Evolutionary conservation across 2,113 vertebrate genomes (phyloP), one percentile per base, ranked within the genome.

Genomic region (Pomatorhinus ruficollis): DNA sequence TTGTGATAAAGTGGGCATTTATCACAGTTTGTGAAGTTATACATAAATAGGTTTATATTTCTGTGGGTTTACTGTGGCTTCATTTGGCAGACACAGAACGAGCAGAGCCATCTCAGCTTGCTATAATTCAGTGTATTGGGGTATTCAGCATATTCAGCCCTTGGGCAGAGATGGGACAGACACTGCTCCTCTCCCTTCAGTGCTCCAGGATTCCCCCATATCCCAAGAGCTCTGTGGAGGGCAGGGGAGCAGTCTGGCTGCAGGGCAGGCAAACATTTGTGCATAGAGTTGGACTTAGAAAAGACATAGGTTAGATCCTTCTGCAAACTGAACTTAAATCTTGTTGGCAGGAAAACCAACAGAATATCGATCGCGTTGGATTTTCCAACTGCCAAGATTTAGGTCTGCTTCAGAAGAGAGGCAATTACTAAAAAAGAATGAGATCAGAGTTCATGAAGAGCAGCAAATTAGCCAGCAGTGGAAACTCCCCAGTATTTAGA

Each of bases 311-410:
- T 63, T 28, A 63, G 61, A 63, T 59, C 52, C 60, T 31, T 40
- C 57, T 60, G 79, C 57, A 93, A 92, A 76, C 15, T 5, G 21
- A 33, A 45, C 25, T 69, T 92, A 72, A 90, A 89, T 80, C 80
- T 90, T 80, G 68, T 40, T 89, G 83, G 35, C 79, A 94, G 76
- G 49, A 77, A 66, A 54, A 80, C 61, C 71, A 90, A 83, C 44
- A 65, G 52, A 63, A 8, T 95, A 92, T 90, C 0, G 4, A 92
- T 77, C 5, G 7, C 13, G n/a, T 10, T 40, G 71, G 66, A 28
- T 69, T 65, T 86, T 68, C 89, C 86, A 80, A 28, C 11, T 12
- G 9, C 20, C 49, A 91, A 69, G 91, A 83, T 80, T 89, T 77
- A 90, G 27, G 6, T 35, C 45, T 53, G 33, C 76, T 77, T 90